These are phyloP conservation scores for Calephelis nemesis DNA, from an alignment of 1,140 invertebrate genomes.

Conservation along the genomic window DNA sequence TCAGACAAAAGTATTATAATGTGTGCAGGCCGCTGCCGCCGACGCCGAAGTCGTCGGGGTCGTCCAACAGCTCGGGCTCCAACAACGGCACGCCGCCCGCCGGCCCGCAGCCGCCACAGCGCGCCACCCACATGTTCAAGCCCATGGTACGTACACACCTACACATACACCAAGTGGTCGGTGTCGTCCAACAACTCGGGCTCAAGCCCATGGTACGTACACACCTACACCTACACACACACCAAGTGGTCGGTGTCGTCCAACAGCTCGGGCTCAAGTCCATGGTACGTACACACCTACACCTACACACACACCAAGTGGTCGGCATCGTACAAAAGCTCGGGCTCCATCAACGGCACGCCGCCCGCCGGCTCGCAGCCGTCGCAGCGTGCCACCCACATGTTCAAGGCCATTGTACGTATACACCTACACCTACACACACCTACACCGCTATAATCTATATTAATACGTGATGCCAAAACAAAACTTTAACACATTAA, in stretches of 20 bases:
- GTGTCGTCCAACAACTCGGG: too few relatives aligned
- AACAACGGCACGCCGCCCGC: constrained; percentile 73
- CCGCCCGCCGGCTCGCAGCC: constrained; percentile 77
- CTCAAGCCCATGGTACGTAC: too few relatives aligned
- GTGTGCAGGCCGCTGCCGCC: too few relatives aligned
- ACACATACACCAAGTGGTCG: background rate
- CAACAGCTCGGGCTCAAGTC: too few relatives aligned
- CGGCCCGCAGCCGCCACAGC: constrained; percentile 82
- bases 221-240: constrained; percentile 19
- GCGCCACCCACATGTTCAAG: constrained; percentile 90
- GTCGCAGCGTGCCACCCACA: constrained; percentile 87
- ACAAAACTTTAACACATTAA: too few relatives aligned
- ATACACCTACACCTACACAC: constrained; percentile 1
- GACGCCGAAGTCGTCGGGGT: too few relatives aligned
- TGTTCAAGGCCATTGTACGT: constrained; percentile 86
- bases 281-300: too few relatives aligned
- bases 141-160: constrained; percentile 76
- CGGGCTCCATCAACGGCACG: constrained; percentile 74
- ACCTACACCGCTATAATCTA: too few relatives aligned
- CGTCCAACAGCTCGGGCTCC: constrained; percentile 69
- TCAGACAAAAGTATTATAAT: background rate
- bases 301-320: too few relatives aligned
- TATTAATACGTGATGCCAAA: too few relatives aligned
- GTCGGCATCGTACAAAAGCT: constrained; percentile 49
- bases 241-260: too few relatives aligned